Base-by-base conservation (phyloP, 2,888 invertebrate species). In the Dexiosoma caninum region DNA sequence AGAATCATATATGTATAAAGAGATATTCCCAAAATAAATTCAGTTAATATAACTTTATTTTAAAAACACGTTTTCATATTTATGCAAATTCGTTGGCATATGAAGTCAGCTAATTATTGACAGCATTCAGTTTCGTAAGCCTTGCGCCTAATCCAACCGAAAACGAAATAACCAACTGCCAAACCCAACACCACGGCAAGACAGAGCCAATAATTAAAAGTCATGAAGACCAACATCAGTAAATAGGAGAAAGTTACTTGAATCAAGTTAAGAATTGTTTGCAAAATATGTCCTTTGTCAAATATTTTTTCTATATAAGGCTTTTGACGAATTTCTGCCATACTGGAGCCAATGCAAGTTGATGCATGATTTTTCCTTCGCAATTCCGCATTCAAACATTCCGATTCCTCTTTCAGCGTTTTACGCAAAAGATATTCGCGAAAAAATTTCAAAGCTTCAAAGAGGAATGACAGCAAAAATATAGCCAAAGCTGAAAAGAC, bases 391-490 rank as follows among this genome's bases (percentile, higher is more conserved):
- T 85, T 85, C 37, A 84, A 60, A 6, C 85, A 83, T 35, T 86
- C 84, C 1, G 83, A 79, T 74, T 86, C 84, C 53, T 83, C 84
- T 16, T 85, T 85, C 0, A 85, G 84, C 3, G 85, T 84, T 21
- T 83, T 77, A 2, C 85, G 83, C 16, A 86, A 55, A 42, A 87
- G 81, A 10, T 85, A 90, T 84, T 92, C 92, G 0, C 93, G 89
- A 86, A 91, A 94, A 91, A 96, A 97, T 91, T 98, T 99, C 2
- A 99, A 92, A 0, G 96, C 97, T 91, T 99, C 99, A 89, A 98
- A 99, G n/a, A 97, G 91, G 23, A 97, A 93, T 0, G 97, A 96
- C 87, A 98, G 93, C 60, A 97, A 92, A 90, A 98, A 96, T 84
- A 99, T 95, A 55, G 95, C 96, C 69, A 98, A 91, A 88, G 96